Percentiles rank a stretch among this genome's conserved stretches.
Conservation (phyloP, 2,113 vertebrate species). For the Haplochromis vanheusdeni region DNA sequence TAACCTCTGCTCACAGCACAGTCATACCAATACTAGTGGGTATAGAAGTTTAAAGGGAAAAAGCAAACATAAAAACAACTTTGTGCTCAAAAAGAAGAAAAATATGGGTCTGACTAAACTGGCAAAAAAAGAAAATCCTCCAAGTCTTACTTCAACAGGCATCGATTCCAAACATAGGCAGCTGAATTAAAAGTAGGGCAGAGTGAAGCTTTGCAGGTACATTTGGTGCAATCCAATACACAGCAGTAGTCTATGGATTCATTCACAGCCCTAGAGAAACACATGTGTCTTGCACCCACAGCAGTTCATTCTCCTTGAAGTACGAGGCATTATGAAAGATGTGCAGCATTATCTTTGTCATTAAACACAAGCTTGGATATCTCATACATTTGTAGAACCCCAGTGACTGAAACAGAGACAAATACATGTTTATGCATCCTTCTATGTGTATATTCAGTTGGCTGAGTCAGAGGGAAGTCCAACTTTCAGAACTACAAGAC, state of each 20-base stretch:
- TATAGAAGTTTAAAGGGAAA: not conserved
- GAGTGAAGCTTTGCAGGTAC: not conserved
- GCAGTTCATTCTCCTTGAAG: not conserved
- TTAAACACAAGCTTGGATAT: not conserved
- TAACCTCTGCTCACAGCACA: not conserved
- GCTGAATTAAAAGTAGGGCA: not conserved
- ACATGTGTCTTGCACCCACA: not conserved
- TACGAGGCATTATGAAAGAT: not conserved
- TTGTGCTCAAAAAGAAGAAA: not conserved
- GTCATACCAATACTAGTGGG: not conserved
- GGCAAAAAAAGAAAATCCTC: not conserved
- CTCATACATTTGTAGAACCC: not conserved
- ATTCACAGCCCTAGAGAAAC: not conserved
- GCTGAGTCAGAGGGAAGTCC: not conserved
- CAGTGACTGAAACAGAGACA: not conserved
- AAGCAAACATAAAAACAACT: not conserved
- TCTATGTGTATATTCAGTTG: not conserved
- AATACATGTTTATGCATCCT: not conserved
- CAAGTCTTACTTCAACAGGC: not conserved
- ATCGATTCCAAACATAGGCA: not conserved
- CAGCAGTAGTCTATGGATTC: not conserved
- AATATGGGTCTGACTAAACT: not conserved
- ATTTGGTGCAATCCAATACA: constrained; percentile 26
- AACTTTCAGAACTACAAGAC: not conserved
- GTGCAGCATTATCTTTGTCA: not conserved